Base-by-base conservation (phyloP, 2,797 vertebrate species). In the Melanotaenia trifasciata region DNA sequence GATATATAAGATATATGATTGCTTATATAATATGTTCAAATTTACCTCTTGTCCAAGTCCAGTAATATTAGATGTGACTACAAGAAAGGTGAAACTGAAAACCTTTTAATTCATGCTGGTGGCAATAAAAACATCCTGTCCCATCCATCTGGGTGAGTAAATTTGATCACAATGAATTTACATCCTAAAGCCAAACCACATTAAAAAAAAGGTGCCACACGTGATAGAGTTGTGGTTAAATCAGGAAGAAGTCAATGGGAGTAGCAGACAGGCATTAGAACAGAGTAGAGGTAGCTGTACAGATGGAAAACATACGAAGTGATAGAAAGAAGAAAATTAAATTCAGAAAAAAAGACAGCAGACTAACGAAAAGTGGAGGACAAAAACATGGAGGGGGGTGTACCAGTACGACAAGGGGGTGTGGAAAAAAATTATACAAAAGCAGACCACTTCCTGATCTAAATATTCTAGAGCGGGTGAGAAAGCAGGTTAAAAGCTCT, bases 371-470 rank as follows among this genome's bases (percentile, higher is more conserved):
- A 47, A 12, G 1, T 22, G 16, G 13, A 33, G 11, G 24, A 57
- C 57, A 22, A 13, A 64, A 0, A 30, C 14, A 28, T 32, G 72
- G 38, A 43, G 62, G 50, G 66, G 7, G 32, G 70, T 61, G 58
- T 83, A 75, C 53, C 38, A 50, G 13, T 35, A 35, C 9, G 2
- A 35, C 4, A 2, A 33, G 14, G 47, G 20, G 0, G 13, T 65
- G 50, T 62, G 30, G 11, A 43, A 79, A 78, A 76, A 79, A 66
- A 80, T 35, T 38, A 67, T 12, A 26, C 70, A 72, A 81, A 72
- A 74, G 51, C 51, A 22, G 10, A 68, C 45, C 64, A 74, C 64
- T 80, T 87, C 80, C 82, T 82, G 64, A 72, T 73, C 32, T 76
- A 57, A 56, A 33, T 45, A 75, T 64, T 64, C 56, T 63, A 56